These are phyloP conservation scores for Anoplolepis gracilipes DNA, from an alignment of 1,140 invertebrate genomes.

Conservation along the genomic window DNA sequence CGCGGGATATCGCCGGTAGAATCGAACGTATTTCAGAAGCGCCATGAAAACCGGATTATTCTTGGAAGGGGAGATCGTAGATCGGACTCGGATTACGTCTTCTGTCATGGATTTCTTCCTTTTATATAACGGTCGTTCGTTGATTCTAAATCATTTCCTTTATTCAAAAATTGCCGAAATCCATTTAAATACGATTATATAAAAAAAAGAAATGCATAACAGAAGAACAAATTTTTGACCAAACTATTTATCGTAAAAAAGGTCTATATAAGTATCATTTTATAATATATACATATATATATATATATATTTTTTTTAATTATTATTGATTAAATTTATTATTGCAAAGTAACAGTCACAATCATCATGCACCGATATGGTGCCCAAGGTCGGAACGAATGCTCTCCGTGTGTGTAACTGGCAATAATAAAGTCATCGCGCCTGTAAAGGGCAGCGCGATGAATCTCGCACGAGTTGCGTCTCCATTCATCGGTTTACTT, in stretches of 20 bases:
- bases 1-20: conserved; percentile 38
- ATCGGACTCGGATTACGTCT: conserved; percentile 60
- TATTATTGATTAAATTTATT: not conserved
- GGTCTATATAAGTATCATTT: not conserved
- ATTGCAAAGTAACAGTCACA: not conserved
- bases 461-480: conserved; percentile 62
- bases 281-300: not conserved
- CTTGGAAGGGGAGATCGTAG: conserved; percentile 11
- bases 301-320: too few species aligned
- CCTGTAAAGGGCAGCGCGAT: conserved; percentile 56
- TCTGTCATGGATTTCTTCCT: not conserved
- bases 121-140: conserved; percentile 20
- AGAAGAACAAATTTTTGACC: not conserved
- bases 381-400: conserved; percentile 22
- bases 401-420: conserved; percentile 19
- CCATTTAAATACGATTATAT: not conserved
- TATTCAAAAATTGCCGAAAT: conserved; percentile 5
- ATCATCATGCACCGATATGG: not conserved
- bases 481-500: conserved; percentile 66
- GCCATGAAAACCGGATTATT: conserved; percentile 71
- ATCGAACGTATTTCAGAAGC: conserved; percentile 63
- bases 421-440: conserved; percentile 73
- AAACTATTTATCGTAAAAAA: not conserved
- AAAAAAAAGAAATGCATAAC: not conserved
- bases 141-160: conserved; percentile 42